Evolutionary conservation across 2,797 vertebrate species (phyloP).

Genomic region (Myotis planiceps): DNA sequence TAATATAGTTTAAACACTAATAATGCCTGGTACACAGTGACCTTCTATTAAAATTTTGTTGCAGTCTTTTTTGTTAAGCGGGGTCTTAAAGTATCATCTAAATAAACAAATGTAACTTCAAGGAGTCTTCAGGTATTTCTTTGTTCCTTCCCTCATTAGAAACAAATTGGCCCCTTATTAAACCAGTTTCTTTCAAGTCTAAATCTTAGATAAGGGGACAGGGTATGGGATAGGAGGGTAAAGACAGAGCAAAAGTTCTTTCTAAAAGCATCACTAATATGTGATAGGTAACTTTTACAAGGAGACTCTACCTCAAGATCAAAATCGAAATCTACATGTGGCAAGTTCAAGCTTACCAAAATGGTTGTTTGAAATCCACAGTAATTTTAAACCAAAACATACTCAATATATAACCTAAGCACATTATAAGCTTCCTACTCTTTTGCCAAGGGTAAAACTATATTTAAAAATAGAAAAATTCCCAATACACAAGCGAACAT

Average conservation of each 20-base stretch:
- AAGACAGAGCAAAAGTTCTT: neutral
- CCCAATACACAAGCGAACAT: neutral
- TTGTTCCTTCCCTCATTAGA: neutral
- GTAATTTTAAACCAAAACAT: conserved; percentile 24
- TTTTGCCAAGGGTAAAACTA: neutral
- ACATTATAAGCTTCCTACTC: neutral
- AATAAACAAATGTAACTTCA: neutral
- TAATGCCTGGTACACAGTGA: neutral
- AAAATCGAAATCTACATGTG: neutral
- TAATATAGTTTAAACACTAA: neutral
- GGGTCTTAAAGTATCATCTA: neutral
- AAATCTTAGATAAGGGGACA: neutral
- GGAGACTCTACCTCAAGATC: neutral
- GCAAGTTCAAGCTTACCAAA: neutral
- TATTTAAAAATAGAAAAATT: too few species aligned
- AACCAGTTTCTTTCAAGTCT: neutral
- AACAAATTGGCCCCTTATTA: neutral
- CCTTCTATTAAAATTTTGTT: neutral
- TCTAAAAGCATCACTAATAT: neutral
- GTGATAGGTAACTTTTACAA: neutral
- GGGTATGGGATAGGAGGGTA: accelerated
- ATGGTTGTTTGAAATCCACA: neutral
- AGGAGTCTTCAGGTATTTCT: neutral
- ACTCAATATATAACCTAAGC: neutral
- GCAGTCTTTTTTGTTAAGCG: neutral